Evolutionary conservation across 2,113 vertebrate genomes (phyloP).

Genomic region (Anguilla rostrata): DNA sequence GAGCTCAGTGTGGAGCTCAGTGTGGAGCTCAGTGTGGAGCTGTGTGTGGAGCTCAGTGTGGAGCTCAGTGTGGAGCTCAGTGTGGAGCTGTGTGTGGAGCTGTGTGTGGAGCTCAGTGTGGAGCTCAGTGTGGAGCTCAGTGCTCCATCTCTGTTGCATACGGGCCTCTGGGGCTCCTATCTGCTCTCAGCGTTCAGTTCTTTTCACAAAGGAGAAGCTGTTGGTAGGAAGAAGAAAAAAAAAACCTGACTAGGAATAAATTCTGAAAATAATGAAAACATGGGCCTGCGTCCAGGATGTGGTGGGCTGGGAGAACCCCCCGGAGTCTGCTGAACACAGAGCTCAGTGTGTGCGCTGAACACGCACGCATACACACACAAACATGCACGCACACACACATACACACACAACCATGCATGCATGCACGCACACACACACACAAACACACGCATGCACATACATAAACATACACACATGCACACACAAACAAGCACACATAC

Average conservation of each 20-base stretch:
- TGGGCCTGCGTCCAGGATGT: constrained; percentile 40
- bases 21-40: too few relatives aligned
- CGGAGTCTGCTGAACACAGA: constrained; percentile 46
- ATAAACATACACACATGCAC: constrained; percentile 53
- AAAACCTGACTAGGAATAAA: constrained; percentile 17
- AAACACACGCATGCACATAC: not conserved
- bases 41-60: too few relatives aligned
- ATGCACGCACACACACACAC: too few relatives aligned
- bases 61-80: too few relatives aligned
- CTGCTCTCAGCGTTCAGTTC: not conserved
- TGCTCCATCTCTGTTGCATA: not conserved
- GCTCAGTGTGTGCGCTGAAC: constrained; percentile 41
- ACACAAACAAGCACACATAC: constrained; percentile 41
- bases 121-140: not conserved
- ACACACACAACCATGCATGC: too few relatives aligned
- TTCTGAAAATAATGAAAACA: constrained; percentile 35
- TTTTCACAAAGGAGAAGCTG: constrained; percentile 40
- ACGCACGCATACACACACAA: not conserved
- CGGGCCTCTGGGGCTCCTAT: not conserved
- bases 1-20: too few relatives aligned
- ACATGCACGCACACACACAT: too few relatives aligned
- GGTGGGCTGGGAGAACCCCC: constrained; percentile 36
- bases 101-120: not conserved
- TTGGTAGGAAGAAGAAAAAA: constrained; percentile 28
- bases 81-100: too few relatives aligned